Evolutionary conservation across 2,797 vertebrate genomes (phyloP), one percentile per base, ranked within the genome.

Genomic region (Lepus townsendii): DNA sequence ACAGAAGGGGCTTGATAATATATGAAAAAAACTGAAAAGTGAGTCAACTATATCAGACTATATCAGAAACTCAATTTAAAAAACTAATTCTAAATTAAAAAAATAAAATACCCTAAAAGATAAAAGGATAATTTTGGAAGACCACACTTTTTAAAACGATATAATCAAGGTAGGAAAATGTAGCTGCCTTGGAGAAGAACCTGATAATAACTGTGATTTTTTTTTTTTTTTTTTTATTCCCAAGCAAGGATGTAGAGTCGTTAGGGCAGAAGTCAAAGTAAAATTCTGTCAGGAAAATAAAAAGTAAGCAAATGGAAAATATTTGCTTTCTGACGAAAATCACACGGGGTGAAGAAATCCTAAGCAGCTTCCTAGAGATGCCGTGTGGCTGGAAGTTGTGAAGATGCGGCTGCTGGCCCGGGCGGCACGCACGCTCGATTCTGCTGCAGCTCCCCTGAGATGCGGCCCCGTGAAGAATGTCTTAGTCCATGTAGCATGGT

Each of bases 121-220:
- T 35, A 35, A 35, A 35, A 35, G 35, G 35, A 35, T 35, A 35
- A 35, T 35, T 35, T 35, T 35, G 35, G 35, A 47, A 82, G 73
- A 42, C 20, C 17, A 24, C 4, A 13, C 30, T 71, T 84, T 75
- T 76, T 19, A 77, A 62, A 79, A 35, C 35, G 57, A 8, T 83
- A 3, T 27, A 19, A 54, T 65, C 12, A 57, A 82, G 47, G 38
- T 13, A 24, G 54, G 30, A 83, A 69, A 68, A 30, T 80, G 3
- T 7, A 30, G 63, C 26, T 83, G 26, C 88, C 13, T 76, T 68
- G 76, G 71, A 75, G 71, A 91, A 83, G 76, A 68, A 57, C 26
- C n/a, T 27, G 3, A 4, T 72, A 71, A 75, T 22, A 91, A 3
- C 62, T 5, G 2, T 80, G n/a, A 63, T 2, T 20, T 71, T 72